These are phyloP conservation scores for Drosophila imparisetae DNA, from an alignment of 2,888 invertebrate species.

Conservation along the genomic window DNA sequence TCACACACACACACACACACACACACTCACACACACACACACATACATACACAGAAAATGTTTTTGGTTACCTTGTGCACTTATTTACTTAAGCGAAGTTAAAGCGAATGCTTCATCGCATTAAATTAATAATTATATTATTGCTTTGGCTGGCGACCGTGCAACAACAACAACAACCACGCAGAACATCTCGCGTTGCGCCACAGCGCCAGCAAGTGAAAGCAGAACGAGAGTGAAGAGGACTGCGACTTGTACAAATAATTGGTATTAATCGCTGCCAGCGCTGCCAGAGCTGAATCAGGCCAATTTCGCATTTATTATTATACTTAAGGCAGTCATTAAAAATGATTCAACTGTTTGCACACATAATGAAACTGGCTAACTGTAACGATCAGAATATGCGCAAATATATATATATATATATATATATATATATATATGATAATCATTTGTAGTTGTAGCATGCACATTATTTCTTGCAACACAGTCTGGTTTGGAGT, in stretches of 20 bases:
- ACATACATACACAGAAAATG: conserved; percentile 16
- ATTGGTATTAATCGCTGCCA: conserved; percentile 54
- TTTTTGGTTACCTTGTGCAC: conserved; percentile 73
- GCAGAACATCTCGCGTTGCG: conserved; percentile 27
- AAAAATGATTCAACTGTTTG: neutral
- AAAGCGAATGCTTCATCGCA: conserved; percentile 64
- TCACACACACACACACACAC: neutral
- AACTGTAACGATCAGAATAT: neutral
- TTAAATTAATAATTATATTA: conserved; percentile 70
- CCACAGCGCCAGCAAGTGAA: conserved; percentile 40
- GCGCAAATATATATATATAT: neutral
- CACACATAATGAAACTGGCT: neutral
- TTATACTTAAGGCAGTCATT: neutral
- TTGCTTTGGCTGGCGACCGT: conserved; percentile 55
- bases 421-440: neutral
- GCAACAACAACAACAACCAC: neutral
- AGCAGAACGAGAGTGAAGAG: neutral
- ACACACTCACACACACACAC: neutral
- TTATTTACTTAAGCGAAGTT: conserved; percentile 72
- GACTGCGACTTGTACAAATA: conserved; percentile 66
- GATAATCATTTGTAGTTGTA: neutral
- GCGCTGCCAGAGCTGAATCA: neutral
- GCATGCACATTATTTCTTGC: neutral
- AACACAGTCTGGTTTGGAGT: neutral
- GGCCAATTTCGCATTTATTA: no score